phyloP scores from a whole-genome alignment of 37 sponge, comb jelly and placozoan species.

The Dysidea cf. avara region DNA sequence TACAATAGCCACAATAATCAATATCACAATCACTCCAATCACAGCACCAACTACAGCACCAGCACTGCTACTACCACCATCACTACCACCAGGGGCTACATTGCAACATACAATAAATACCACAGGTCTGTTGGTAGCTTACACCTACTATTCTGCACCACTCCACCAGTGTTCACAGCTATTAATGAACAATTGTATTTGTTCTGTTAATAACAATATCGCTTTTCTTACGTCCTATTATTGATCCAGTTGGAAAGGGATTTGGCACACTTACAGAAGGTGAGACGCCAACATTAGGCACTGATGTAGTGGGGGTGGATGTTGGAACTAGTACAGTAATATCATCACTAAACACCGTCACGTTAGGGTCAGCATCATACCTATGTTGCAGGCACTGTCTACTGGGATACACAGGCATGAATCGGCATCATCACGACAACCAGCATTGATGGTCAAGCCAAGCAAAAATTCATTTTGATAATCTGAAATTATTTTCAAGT shows the following conservation, averaged over 20 bases:
- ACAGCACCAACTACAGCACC: slow-evolving; percentile 4
- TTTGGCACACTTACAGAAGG: too few species aligned
- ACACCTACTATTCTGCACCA: too few species aligned
- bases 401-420: slow-evolving; percentile 32
- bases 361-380: background rate
- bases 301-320: too few species aligned
- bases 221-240: too few species aligned
- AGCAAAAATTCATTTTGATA: slow-evolving; percentile 5
- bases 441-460: slow-evolving; percentile 13
- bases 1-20: slow-evolving; percentile 10
- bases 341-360: background rate
- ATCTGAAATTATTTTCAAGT: background rate
- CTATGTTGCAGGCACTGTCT: background rate
- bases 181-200: too few species aligned
- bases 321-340: background rate
- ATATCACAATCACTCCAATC: background rate
- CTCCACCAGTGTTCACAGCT: too few species aligned
- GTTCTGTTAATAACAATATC: too few species aligned
- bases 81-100: too few species aligned
- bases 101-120: too few species aligned
- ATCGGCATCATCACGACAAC: slow-evolving; percentile 31
- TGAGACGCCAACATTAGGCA: too few species aligned
- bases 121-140: too few species aligned
- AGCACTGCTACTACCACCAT: background rate
- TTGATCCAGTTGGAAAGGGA: too few species aligned